These are phyloP conservation scores for Microctonus aethiopoides DNA, from an alignment of 2,888 invertebrate genomes.

Conservation along the genomic window DNA sequence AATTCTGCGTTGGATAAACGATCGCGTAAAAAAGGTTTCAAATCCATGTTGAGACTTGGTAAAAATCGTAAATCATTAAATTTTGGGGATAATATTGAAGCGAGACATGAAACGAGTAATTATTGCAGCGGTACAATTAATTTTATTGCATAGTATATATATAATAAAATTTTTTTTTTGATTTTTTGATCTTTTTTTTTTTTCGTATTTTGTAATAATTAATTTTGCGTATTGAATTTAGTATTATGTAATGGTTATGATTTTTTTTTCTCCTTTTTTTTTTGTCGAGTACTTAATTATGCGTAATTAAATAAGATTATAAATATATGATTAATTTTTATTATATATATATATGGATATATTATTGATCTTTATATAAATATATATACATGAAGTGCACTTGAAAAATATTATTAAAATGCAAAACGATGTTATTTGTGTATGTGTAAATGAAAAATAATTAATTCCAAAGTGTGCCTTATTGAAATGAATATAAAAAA, in stretches of 20 bases:
- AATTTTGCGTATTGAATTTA: background rate
- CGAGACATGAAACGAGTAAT: slow-evolving; percentile 62
- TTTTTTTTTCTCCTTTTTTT: slow-evolving; percentile 13
- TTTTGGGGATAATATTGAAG: slow-evolving; percentile 63
- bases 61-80: slow-evolving; percentile 65
- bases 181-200: too few relatives aligned
- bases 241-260: slow-evolving; percentile 1
- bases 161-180: background rate
- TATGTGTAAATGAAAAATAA: slow-evolving; percentile 49
- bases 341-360: background rate
- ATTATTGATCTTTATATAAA: background rate
- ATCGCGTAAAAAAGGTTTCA: slow-evolving; percentile 63
- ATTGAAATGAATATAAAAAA: slow-evolving; percentile 50
- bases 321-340: background rate
- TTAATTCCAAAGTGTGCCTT: slow-evolving; percentile 67
- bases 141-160: slow-evolving; percentile 61
- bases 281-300: slow-evolving; percentile 22
- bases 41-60: slow-evolving; percentile 63
- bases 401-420: background rate
- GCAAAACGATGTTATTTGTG: slow-evolving; percentile 43
- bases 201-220: background rate
- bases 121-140: slow-evolving; percentile 66
- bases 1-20: slow-evolving; percentile 71
- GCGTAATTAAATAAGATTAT: slow-evolving; percentile 15
- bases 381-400: background rate